Base-by-base conservation (phyloP, 1,140 invertebrate species). In the Wasmannia auropunctata region DNA sequence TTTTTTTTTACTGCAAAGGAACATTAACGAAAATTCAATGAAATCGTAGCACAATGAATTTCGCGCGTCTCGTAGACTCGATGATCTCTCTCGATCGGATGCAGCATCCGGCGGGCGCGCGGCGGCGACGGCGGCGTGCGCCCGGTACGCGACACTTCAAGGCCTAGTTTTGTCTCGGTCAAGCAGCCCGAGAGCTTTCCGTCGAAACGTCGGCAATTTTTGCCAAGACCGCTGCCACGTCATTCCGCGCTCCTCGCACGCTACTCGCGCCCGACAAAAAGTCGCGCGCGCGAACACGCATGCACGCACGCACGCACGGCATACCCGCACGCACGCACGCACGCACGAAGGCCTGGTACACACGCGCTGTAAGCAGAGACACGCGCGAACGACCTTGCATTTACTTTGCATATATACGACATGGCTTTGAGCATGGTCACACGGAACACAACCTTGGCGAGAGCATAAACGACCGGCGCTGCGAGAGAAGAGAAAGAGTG, bases 351-450 rank as follows among this genome's bases (percentile, higher is more conserved):
- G 25, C 63, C n/a, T 34, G 56, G 25, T 31, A 77, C 63, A 85
- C 86, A 87, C 81, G 25, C 63, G 60, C 34, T 70, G 49, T 69
- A 58, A 54, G 79, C 72, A 85, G 87, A 88, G 85, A 91, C 88
- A 89, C 89, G 90, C 91, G 88, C 89, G 88, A 89, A 67, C 91
- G 92, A 92, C 92, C 92, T 92, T 92, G 92, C 91, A 80, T 92
- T 92, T 92, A 90, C 87, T 92, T 92, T 92, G 91, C 92, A 92
- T 92, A 92, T 90, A 91, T 75, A 88, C 88, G 89, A 89, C 65
- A 84, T 86, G 87, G 86, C 91, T 92, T 92, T 90, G 85, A 87
- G 85, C 88, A 91, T 87, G 87, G 90, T 88, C 90, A 86, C 91
- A 86, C 87, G 91, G 86, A 90, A 89, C 58, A 89, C 91, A 92